Percentiles rank a stretch among this genome's conserved stretches.
phyloP scores from a whole-genome alignment of 2,113 vertebrate species.

The Bothrops jararaca region DNA sequence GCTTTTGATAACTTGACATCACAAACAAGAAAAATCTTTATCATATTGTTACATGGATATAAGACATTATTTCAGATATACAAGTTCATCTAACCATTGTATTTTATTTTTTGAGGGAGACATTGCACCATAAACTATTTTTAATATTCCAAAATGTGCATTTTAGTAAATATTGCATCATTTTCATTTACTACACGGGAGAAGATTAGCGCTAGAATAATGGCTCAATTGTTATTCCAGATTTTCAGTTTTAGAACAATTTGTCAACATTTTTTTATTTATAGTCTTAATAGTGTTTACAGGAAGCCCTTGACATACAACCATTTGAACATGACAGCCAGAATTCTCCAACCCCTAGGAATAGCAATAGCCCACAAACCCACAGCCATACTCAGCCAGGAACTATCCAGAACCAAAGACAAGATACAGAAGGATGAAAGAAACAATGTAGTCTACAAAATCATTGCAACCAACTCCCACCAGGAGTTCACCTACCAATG shows the following conservation, averaged over 20 bases:
- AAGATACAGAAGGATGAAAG: no score
- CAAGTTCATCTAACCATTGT: slow-evolving; percentile 2
- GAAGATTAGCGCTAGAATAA: slow-evolving; percentile 19
- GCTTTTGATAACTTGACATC: neutral
- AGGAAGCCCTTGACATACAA: neutral
- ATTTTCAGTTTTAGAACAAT: neutral
- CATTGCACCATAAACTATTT: slow-evolving; percentile 8
- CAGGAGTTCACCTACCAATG: no score
- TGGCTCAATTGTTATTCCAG: slow-evolving; percentile 5
- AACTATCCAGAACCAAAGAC: no score
- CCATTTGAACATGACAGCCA: neutral
- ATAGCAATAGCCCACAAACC: no score
- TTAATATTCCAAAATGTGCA: slow-evolving; percentile 30
- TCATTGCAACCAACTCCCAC: no score
- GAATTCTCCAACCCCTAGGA: no score
- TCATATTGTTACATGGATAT: no score
- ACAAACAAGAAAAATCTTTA: neutral
- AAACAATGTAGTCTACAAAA: no score
- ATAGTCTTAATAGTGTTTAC: neutral
- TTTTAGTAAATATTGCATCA: slow-evolving; percentile 41
- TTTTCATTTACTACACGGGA: slow-evolving; percentile 45
- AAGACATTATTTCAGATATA: neutral
- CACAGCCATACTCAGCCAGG: no score
- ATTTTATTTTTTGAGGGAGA: neutral
- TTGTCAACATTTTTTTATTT: neutral